phyloP scores from a whole-genome alignment of 2,797 vertebrate genomes.

The Sarcoramphus papa region DNA sequence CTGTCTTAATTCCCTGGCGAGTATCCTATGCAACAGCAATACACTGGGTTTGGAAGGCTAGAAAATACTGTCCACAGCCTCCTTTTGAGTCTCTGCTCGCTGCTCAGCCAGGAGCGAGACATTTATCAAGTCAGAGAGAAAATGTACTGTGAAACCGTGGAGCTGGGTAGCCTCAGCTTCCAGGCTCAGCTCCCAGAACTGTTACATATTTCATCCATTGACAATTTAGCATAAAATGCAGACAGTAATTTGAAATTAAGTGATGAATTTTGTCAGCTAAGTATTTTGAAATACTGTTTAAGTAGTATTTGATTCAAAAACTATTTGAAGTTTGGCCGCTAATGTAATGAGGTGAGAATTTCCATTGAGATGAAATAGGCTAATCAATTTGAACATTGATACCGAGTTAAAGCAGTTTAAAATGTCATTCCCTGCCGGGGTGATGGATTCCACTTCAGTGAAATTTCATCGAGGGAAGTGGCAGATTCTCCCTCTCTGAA shows the following conservation, averaged over 20 bases:
- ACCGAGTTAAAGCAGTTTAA: constrained; percentile 47
- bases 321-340: constrained; percentile 38
- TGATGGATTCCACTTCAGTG: constrained; percentile 40
- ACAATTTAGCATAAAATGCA: constrained; percentile 2
- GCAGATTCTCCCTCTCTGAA: not conserved
- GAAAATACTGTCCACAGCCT: not conserved
- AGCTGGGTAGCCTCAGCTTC: not conserved
- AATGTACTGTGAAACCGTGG: not conserved
- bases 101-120: not conserved
- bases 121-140: not conserved
- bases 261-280: constrained; percentile 23
- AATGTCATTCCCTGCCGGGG: not conserved
- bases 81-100: not conserved
- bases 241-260: constrained; percentile 42
- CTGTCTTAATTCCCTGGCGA: not conserved
- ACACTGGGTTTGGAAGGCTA: not conserved
- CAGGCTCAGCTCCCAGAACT: not conserved
- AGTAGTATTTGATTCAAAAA: constrained; percentile 46
- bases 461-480: not conserved
- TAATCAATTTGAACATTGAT: constrained; percentile 56
- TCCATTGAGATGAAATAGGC: constrained; percentile 44
- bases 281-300: constrained; percentile 41
- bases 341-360: constrained; percentile 55
- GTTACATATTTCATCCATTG: not conserved
- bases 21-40: not conserved